phyloP scores from a whole-genome alignment of 2,797 vertebrate genomes.

The Rhynchotus rufescens region DNA sequence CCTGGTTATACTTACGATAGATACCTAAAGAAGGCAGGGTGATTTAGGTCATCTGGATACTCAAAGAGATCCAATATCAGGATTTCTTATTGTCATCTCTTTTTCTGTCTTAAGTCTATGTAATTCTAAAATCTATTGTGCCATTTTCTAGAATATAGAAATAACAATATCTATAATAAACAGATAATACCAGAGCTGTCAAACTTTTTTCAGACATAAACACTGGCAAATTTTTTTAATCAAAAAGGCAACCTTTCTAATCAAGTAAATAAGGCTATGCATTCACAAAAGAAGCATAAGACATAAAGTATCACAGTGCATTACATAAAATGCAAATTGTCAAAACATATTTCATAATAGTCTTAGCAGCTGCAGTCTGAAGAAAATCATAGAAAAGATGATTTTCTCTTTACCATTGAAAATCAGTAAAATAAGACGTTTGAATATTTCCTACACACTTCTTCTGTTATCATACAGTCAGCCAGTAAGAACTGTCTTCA shows the following conservation, averaged over 20 bases:
- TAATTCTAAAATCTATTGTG: conserved; percentile 10
- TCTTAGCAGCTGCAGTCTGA: not conserved
- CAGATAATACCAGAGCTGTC: not conserved
- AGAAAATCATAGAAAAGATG: not conserved
- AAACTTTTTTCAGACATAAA: not conserved
- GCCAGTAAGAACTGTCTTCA: not conserved
- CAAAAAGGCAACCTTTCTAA: not conserved
- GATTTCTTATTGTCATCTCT: not conserved
- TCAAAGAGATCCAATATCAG: not conserved
- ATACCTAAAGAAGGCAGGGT: not conserved
- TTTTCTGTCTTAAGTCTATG: not conserved
- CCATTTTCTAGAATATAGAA: not conserved
- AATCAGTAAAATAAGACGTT: conserved; percentile 25
- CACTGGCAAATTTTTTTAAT: not conserved
- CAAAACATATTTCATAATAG: not conserved
- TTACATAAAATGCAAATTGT: not conserved
- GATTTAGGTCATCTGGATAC: not conserved
- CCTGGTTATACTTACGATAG: not conserved
- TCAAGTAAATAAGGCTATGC: not conserved
- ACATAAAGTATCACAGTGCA: not conserved
- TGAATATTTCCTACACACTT: not conserved
- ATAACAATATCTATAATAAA: not conserved
- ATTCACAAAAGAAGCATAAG: not conserved
- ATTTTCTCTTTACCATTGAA: conserved; percentile 44
- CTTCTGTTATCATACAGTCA: not conserved